Percentiles rank a stretch among this genome's conserved stretches.
Evolutionary conservation across 2,797 vertebrate species (phyloP).

Genomic region (Myotis planiceps): DNA sequence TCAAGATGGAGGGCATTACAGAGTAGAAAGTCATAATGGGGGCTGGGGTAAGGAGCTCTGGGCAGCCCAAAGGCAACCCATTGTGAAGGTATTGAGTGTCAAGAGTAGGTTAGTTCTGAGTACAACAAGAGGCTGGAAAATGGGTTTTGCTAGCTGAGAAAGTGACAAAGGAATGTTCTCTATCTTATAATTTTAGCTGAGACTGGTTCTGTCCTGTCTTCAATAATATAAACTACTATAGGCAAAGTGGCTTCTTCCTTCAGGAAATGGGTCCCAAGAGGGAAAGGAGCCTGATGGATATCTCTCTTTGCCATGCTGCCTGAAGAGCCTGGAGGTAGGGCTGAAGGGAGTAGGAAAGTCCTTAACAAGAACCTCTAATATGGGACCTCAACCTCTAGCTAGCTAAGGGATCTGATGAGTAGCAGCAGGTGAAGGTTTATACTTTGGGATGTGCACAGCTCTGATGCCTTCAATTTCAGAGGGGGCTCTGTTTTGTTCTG

Average conservation of each 20-base stretch:
- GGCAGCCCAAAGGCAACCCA: not conserved
- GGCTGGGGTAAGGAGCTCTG: not conserved
- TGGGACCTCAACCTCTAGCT: not conserved
- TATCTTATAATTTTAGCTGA: not conserved
- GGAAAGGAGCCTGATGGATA: not conserved
- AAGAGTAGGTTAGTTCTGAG: not conserved
- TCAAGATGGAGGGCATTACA: not conserved
- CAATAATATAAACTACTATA: not conserved
- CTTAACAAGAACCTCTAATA: not conserved
- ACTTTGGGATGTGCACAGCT: not conserved
- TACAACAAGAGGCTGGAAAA: not conserved
- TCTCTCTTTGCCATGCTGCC: not conserved
- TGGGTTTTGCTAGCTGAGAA: constrained; percentile 3
- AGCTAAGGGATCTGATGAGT: not conserved
- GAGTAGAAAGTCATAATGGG: not conserved
- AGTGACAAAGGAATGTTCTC: not conserved
- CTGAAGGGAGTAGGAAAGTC: not conserved
- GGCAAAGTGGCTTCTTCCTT: constrained; percentile 11
- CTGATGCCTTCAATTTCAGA: not conserved
- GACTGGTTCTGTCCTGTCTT: not conserved
- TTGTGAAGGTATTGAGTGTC: not conserved
- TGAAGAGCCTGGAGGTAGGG: not conserved
- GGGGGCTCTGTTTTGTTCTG: not conserved
- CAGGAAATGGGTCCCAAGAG: not conserved
- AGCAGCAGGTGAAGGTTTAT: not conserved